phyloP scores from a whole-genome alignment of 2,797 vertebrate genomes.

The Lacerta bilineata region DNA sequence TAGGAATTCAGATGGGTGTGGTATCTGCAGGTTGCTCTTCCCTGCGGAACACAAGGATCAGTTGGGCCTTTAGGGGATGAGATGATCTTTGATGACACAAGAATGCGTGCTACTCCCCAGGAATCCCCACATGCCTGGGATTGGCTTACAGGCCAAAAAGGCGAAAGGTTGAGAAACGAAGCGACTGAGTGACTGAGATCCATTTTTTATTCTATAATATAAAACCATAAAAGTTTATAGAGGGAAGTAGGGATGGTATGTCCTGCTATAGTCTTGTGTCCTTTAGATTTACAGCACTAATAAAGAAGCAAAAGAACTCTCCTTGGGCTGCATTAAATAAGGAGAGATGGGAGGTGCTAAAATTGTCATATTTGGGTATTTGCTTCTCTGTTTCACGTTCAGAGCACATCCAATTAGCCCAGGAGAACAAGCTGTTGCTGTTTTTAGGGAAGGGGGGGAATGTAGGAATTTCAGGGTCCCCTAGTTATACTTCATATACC shows the following conservation, averaged over 20 bases:
- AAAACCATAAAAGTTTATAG: conserved; percentile 9
- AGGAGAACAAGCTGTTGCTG: background rate
- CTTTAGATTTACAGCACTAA: background rate
- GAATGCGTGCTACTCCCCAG: too few relatives aligned
- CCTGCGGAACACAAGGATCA: too few relatives aligned
- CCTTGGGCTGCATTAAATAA: background rate
- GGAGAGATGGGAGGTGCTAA: background rate
- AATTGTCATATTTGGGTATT: background rate
- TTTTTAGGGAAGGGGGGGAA: background rate
- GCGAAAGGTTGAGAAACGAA: background rate
- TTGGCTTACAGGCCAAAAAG: background rate
- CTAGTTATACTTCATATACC: background rate
- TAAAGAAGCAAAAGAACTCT: conserved; percentile 6
- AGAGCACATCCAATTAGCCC: background rate
- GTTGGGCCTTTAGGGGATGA: too few relatives aligned
- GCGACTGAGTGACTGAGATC: background rate
- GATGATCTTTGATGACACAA: too few relatives aligned
- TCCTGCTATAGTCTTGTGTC: background rate
- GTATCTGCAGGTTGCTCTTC: too few relatives aligned
- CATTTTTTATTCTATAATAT: background rate
- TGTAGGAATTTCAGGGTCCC: background rate
- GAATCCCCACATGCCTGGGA: too few relatives aligned
- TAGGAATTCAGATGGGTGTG: background rate
- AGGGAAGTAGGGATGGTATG: background rate
- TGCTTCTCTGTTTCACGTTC: background rate